Evolutionary conservation across 2,888 invertebrate species (phyloP).

Genomic region (Atrina japonica): DNA sequence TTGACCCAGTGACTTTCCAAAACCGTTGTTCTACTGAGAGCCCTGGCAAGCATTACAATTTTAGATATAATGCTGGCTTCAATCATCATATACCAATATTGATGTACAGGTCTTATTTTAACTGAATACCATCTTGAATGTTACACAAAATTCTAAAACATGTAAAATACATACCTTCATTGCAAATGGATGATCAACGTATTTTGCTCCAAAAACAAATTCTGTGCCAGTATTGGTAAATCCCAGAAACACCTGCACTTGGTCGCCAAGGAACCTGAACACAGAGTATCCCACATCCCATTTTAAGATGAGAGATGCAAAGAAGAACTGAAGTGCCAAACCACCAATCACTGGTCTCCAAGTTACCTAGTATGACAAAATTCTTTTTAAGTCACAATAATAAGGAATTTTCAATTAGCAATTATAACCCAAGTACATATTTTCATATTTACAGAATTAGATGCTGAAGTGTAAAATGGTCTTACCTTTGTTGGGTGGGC

Average conservation of each 20-base stretch:
- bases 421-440: too few species aligned
- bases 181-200: conserved; percentile 86
- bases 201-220: conserved; percentile 89
- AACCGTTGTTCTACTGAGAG: too few species aligned
- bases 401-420: background rate
- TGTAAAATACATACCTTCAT: conserved; percentile 88
- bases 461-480: too few species aligned
- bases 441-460: background rate
- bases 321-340: conserved; percentile 89
- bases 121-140: too few species aligned
- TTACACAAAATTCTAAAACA: too few species aligned
- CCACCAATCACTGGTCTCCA: conserved; percentile 91
- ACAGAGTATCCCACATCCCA: conserved; percentile 90
- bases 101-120: too few species aligned
- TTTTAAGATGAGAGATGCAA: conserved; percentile 92
- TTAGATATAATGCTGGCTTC: too few species aligned
- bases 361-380: conserved; percentile 73
- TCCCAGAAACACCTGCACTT: conserved; percentile 88
- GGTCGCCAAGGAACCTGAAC: conserved; percentile 86
- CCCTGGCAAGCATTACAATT: too few species aligned
- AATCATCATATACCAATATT: too few species aligned
- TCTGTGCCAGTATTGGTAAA: conserved; percentile 90
- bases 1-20: too few species aligned
- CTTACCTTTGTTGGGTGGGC: conserved; percentile 63
- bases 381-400: background rate